These are phyloP conservation scores for Gari tellinella DNA, from an alignment of 2,888 invertebrate genomes.

Conservation along the genomic window DNA sequence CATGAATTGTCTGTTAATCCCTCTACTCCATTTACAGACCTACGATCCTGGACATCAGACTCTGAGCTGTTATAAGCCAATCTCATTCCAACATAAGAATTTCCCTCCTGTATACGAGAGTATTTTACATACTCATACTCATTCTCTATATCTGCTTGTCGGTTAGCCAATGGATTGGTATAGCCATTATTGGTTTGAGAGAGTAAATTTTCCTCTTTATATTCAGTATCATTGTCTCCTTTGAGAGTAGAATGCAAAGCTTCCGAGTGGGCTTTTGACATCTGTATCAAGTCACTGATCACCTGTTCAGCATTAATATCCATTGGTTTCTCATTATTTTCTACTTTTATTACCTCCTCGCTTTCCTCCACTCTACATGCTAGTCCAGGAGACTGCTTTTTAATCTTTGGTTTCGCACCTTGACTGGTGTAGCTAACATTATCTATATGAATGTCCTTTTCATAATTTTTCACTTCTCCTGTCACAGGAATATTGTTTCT, in stretches of 20 bases:
- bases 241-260: slow-evolving; percentile 40
- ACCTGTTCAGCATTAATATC: slow-evolving; percentile 53
- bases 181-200: slow-evolving; percentile 20
- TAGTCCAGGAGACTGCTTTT: slow-evolving; percentile 83
- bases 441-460: slow-evolving; percentile 69
- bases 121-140: slow-evolving; percentile 84
- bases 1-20: slow-evolving; percentile 66
- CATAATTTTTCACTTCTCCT: slow-evolving; percentile 80
- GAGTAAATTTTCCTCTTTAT: slow-evolving; percentile 17
- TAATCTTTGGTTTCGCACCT: slow-evolving; percentile 80
- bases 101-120: slow-evolving; percentile 86
- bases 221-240: slow-evolving; percentile 21
- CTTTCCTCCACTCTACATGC: slow-evolving; percentile 77
- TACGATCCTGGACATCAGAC: slow-evolving; percentile 70
- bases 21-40: slow-evolving; percentile 62
- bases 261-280: slow-evolving; percentile 51
- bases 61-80: slow-evolving; percentile 86
- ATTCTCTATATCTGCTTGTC: slow-evolving; percentile 78
- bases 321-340: slow-evolving; percentile 72
- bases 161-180: slow-evolving; percentile 16
- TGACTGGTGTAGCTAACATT: slow-evolving; percentile 68
- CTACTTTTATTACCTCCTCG: slow-evolving; percentile 59
- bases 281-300: slow-evolving; percentile 53
- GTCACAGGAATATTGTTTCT: slow-evolving; percentile 82
- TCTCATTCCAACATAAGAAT: slow-evolving; percentile 91